Conservation (phyloP, 53 echinoderm and acorn worm species). For the Holothuria scabra region DNA sequence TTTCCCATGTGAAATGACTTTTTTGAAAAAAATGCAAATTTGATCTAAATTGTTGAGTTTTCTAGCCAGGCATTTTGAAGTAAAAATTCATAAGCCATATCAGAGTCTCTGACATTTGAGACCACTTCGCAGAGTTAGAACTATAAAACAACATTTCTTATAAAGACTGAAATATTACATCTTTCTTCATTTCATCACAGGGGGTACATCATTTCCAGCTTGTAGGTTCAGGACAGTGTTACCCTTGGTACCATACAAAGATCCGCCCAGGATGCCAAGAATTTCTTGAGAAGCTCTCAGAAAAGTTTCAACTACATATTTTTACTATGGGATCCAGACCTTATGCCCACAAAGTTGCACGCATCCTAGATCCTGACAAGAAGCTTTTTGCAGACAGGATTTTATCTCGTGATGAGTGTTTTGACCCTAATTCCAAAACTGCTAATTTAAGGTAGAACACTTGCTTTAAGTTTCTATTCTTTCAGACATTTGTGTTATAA, state of each 20-base stretch:
- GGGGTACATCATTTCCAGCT: conserved; percentile 94
- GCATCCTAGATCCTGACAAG: conserved; percentile 85
- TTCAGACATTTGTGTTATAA: too few relatives aligned
- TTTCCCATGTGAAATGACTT: too few relatives aligned
- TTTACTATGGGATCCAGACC: conserved; percentile 97
- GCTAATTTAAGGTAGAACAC: conserved; percentile 79
- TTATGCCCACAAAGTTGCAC: conserved; percentile 94
- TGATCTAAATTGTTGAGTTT: too few relatives aligned
- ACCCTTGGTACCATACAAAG: conserved; percentile 97
- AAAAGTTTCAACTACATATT: conserved; percentile 89
- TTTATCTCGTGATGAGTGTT: conserved; percentile 93
- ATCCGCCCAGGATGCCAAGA: conserved; percentile 78
- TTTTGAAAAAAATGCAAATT: too few relatives aligned
- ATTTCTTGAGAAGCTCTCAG: conserved; percentile 82
- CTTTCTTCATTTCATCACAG: conserved; percentile 41
- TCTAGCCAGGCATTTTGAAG: too few relatives aligned
- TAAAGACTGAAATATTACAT: too few relatives aligned
- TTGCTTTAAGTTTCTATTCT: too few relatives aligned
- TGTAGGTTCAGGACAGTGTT: conserved; percentile 68
- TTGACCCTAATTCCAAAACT: conserved; percentile 91
- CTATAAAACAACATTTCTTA: too few relatives aligned
- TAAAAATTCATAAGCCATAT: too few relatives aligned
- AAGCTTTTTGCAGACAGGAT: conserved; percentile 95
- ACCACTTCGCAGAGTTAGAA: too few relatives aligned
- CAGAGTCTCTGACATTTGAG: too few relatives aligned